Conservation (phyloP, 2,888 invertebrate species). For the Isoperla grammatica region DNA sequence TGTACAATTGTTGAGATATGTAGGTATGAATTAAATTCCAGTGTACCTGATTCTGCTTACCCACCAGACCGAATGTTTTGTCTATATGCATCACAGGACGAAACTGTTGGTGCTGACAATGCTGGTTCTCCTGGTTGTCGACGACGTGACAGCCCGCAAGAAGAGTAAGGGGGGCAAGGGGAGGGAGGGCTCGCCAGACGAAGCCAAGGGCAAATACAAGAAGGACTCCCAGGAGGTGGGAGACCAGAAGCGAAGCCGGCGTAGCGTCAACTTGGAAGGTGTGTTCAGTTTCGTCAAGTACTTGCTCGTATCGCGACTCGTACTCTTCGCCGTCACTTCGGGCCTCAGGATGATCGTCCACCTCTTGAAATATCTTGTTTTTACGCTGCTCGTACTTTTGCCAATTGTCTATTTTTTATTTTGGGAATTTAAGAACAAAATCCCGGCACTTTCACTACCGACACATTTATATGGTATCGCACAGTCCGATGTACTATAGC, state of each 20-base stretch:
- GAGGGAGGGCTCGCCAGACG: neutral
- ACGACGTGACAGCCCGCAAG: conserved; percentile 12
- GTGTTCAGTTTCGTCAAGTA: neutral
- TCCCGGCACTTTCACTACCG: too few species aligned
- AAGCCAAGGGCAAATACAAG: conserved; percentile 13
- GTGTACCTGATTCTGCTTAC: too few species aligned
- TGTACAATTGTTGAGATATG: too few species aligned
- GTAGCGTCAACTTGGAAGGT: neutral
- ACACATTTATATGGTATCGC: too few species aligned
- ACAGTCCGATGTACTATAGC: too few species aligned
- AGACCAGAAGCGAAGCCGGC: neutral
- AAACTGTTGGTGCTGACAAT: conserved; percentile 4
- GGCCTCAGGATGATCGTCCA: neutral
- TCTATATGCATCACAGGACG: too few species aligned
- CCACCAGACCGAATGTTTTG: too few species aligned
- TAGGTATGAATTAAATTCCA: too few species aligned
- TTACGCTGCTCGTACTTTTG: neutral
- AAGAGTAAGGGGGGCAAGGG: neutral
- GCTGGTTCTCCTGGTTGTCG: conserved; percentile 10
- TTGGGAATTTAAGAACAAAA: neutral
- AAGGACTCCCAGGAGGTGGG: neutral
- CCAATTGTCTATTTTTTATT: conserved; percentile 4
- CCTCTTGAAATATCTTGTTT: neutral
- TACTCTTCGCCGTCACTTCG: neutral
- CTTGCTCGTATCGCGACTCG: neutral